These are phyloP conservation scores for Callyntrura guangdongensis DNA, from an alignment of 2,888 invertebrate species.

Conservation along the genomic window DNA sequence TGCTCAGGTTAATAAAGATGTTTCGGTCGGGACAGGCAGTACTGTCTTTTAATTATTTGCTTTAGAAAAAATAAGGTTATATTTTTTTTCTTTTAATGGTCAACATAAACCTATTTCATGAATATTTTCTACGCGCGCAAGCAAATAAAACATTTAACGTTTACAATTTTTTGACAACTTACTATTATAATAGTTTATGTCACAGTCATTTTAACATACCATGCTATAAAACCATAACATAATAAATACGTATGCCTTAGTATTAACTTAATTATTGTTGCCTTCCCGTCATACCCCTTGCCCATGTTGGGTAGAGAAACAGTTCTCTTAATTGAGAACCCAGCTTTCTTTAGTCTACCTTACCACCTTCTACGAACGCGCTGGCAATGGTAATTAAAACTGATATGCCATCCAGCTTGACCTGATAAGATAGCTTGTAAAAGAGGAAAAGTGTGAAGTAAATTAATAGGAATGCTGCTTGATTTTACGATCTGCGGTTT, in stretches of 20 bases:
- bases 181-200: too few relatives aligned
- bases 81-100: background rate
- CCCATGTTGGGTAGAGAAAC: too few relatives aligned
- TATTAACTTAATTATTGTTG: background rate
- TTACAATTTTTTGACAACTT: too few relatives aligned
- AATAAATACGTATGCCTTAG: background rate
- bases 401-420: background rate
- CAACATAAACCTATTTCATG: background rate
- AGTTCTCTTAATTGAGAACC: too few relatives aligned
- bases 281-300: background rate
- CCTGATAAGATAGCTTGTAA: constrained; percentile 2
- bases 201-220: too few relatives aligned
- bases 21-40: constrained; percentile 23
- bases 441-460: constrained; percentile 42
- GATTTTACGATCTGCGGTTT: background rate
- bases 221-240: background rate
- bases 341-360: background rate
- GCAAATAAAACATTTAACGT: too few relatives aligned
- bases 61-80: constrained; percentile 2
- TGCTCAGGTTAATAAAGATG: constrained; percentile 18
- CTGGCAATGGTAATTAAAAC: too few relatives aligned
- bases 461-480: background rate
- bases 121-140: too few relatives aligned
- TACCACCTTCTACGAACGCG: constrained; percentile 19
- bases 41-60: constrained; percentile 51